Conservation (phyloP, 2,888 invertebrate genomes). For the Seladonia tumulorum region DNA sequence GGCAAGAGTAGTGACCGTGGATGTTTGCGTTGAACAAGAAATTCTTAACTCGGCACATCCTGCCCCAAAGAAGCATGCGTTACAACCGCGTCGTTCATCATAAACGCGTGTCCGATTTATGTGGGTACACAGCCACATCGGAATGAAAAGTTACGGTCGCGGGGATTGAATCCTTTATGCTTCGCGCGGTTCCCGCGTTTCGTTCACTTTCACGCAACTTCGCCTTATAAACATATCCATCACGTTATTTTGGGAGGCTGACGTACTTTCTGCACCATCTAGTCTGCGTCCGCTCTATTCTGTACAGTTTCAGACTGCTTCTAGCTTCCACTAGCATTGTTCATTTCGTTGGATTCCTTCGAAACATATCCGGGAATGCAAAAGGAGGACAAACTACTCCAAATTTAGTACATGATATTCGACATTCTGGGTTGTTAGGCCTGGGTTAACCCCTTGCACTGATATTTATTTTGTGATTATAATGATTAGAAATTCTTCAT, state of each 20-base stretch:
- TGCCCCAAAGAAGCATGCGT: not conserved
- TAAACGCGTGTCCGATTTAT: conserved; percentile 24
- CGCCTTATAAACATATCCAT: conserved; percentile 35
- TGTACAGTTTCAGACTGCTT: not conserved
- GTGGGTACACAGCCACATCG: not conserved
- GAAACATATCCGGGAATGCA: too few relatives aligned
- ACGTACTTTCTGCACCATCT: not conserved
- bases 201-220: not conserved
- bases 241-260: conserved; percentile 24
- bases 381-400: not conserved
- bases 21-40: conserved; percentile 1
- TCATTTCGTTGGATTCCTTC: not conserved
- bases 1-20: not conserved
- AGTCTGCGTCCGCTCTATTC: not conserved
- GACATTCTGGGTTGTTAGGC: not conserved
- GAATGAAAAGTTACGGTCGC: conserved; percentile 37
- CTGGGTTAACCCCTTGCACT: too few relatives aligned
- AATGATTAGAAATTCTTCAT: too few relatives aligned
- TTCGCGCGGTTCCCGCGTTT: not conserved
- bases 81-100: conserved; percentile 18
- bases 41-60: conserved; percentile 32
- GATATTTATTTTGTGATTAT: too few relatives aligned
- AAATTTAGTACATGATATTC: not conserved
- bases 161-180: conserved; percentile 10
- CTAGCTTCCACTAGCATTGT: not conserved